phyloP scores from a whole-genome alignment of 2,797 vertebrate species.

The Sphaeramia orbicularis region DNA sequence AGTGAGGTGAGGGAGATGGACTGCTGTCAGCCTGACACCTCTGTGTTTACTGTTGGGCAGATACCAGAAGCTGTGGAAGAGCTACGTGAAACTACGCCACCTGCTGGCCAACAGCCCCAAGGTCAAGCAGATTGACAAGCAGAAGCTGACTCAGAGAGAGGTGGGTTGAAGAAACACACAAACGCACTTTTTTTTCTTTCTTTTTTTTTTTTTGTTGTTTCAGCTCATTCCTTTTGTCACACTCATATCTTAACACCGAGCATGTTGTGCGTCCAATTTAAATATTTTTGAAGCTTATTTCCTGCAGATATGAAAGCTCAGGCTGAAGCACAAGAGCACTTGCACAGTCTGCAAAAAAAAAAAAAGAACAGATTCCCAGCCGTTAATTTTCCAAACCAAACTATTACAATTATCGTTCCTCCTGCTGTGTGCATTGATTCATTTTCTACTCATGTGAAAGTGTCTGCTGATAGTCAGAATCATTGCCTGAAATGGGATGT shows the following conservation, averaged over 20 bases:
- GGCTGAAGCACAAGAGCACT: neutral
- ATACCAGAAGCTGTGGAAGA: constrained; percentile 99
- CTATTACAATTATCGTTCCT: constrained; percentile 21
- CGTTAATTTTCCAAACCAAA: constrained; percentile 36
- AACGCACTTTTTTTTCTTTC: neutral
- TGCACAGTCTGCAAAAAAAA: constrained; percentile 18
- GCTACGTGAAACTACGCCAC: constrained; percentile 97
- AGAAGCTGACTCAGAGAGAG: constrained; percentile 98
- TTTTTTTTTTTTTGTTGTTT: neutral
- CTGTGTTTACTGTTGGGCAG: constrained; percentile 73
- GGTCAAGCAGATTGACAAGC: constrained; percentile 98
- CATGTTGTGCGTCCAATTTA: constrained; percentile 11
- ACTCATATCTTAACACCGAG: constrained; percentile 12
- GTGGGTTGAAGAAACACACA: constrained; percentile 74
- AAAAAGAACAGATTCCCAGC: constrained; percentile 8
- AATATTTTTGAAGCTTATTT: constrained; percentile 16
- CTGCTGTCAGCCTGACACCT: constrained; percentile 32
- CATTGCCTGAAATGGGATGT: constrained; percentile 22
- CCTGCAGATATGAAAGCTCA: constrained; percentile 23
- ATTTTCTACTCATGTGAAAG: constrained; percentile 25
- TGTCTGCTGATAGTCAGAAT: constrained; percentile 3
- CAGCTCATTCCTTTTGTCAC: constrained; percentile 14
- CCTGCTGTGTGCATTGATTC: constrained; percentile 44
- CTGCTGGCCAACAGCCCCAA: constrained; percentile 98
- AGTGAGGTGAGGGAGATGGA: neutral